These are phyloP conservation scores for Limenitis camilla DNA, from an alignment of 2,888 invertebrate species.

Conservation along the genomic window DNA sequence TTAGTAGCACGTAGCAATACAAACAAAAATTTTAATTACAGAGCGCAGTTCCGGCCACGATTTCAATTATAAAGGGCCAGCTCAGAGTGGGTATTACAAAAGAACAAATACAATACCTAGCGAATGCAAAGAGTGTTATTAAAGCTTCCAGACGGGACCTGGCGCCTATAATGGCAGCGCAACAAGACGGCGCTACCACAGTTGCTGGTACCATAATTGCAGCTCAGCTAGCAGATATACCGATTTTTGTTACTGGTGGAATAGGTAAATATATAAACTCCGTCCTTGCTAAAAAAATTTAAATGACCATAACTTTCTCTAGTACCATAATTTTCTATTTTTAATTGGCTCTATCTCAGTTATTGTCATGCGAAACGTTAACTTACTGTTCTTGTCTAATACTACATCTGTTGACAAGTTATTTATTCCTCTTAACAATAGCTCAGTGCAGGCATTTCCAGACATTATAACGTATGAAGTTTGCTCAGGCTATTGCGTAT, in stretches of 20 bases:
- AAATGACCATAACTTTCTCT: not conserved
- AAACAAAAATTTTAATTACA: slow-evolving; percentile 36
- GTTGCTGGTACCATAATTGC: slow-evolving; percentile 95
- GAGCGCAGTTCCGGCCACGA: slow-evolving; percentile 93
- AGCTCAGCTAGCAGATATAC: slow-evolving; percentile 87
- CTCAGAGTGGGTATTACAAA: slow-evolving; percentile 84
- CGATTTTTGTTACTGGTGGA: slow-evolving; percentile 95
- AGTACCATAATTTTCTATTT: too few species aligned
- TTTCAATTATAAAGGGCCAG: slow-evolving; percentile 89
- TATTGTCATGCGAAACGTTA: too few species aligned
- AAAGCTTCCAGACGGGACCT: slow-evolving; percentile 94
- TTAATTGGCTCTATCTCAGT: too few species aligned
- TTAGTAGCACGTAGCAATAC: too few species aligned
- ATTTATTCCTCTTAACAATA: too few species aligned
- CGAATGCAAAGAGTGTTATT: slow-evolving; percentile 72
- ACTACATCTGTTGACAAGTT: too few species aligned
- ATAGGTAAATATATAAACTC: slow-evolving; percentile 53
- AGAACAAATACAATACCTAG: slow-evolving; percentile 78
- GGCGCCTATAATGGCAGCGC: slow-evolving; percentile 81
- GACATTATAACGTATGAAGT: too few species aligned
- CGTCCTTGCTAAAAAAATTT: not conserved
- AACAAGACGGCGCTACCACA: slow-evolving; percentile 92
- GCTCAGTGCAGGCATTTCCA: too few species aligned
- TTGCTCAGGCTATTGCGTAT: too few species aligned
- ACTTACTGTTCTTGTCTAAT: too few species aligned